Evolutionary conservation across 2,113 vertebrate genomes (phyloP).

Genomic region (Protomyctophum bolini): DNA sequence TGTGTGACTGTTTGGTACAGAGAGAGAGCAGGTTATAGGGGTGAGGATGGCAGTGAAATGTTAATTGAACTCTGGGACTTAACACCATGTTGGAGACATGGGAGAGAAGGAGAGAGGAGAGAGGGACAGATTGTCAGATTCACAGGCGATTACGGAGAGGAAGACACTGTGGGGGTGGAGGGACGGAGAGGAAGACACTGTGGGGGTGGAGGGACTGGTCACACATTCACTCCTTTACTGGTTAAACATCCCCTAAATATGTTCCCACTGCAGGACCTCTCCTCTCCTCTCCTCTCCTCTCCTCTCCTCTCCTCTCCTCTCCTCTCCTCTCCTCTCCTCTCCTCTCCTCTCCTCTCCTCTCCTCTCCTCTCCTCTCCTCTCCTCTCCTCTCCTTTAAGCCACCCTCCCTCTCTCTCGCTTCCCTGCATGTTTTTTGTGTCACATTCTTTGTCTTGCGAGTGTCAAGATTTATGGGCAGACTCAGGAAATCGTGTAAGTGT

Average conservation of each 20-base stretch:
- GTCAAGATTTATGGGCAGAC: conserved; percentile 60
- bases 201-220: background rate
- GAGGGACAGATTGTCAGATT: too few species aligned
- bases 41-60: too few species aligned
- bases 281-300: background rate
- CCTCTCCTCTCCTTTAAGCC: conserved; percentile 1
- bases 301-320: background rate
- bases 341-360: background rate
- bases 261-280: background rate
- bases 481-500: conserved; percentile 48
- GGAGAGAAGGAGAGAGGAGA: too few species aligned
- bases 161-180: too few species aligned
- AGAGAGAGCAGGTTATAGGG: background rate
- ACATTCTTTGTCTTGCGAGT: conserved; percentile 71
- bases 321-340: conserved; percentile 1
- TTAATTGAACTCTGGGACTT: too few species aligned
- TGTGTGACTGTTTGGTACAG: conserved; percentile 30
- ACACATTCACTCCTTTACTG: conserved; percentile 51
- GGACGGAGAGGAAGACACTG: too few species aligned
- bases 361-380: background rate
- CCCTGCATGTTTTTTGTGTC: conserved; percentile 68
- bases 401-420: conserved; percentile 1
- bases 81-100: too few species aligned
- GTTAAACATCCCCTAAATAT: conserved; percentile 51
- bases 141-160: too few species aligned